Evolutionary conservation across 2,797 vertebrate species (phyloP).

Genomic region (Catostomus latipinnis): DNA sequence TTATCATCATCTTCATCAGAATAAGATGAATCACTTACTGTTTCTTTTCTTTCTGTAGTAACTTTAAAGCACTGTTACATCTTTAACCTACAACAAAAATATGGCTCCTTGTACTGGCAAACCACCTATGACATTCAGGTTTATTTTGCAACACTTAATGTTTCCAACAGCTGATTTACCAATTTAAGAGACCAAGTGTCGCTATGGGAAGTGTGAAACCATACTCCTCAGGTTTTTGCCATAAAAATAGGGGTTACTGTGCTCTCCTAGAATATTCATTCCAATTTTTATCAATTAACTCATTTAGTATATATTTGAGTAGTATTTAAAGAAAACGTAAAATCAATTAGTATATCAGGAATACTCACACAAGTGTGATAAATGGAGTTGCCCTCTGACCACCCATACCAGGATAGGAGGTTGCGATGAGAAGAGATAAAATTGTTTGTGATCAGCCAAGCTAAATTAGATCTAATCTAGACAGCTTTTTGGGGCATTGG

Average conservation of each 20-base stretch:
- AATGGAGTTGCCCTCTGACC: constrained; percentile 19
- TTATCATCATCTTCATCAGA: background rate
- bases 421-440: constrained; percentile 19
- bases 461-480: background rate
- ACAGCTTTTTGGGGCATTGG: constrained; percentile 29
- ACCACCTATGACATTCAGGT: constrained; percentile 6
- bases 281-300: background rate
- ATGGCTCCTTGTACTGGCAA: background rate
- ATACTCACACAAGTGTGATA: constrained; percentile 20
- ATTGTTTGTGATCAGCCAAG: constrained; percentile 1
- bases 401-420: background rate
- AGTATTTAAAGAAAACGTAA: background rate
- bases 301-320: background rate
- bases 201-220: constrained; percentile 23
- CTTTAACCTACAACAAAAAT: background rate
- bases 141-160: background rate
- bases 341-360: background rate
- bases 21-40: background rate
- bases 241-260: background rate
- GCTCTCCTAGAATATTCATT: background rate
- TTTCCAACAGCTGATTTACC: constrained; percentile 3
- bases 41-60: background rate
- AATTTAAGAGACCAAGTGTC: background rate
- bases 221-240: background rate
- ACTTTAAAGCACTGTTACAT: background rate